Evolutionary conservation across 2,797 vertebrate species (phyloP).

Genomic region (Melanogrammus aeglefinus): DNA sequence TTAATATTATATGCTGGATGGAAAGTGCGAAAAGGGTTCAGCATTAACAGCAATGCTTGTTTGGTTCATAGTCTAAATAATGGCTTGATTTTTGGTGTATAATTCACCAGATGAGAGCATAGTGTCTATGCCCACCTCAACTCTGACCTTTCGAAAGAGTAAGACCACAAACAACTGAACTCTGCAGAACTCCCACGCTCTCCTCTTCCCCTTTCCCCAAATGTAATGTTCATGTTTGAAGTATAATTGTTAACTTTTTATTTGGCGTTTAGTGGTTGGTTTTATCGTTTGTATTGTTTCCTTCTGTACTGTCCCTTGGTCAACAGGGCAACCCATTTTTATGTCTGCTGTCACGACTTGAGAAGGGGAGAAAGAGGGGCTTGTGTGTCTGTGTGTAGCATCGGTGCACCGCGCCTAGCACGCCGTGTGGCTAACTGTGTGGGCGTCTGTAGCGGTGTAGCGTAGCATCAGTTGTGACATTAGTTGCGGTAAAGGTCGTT

Average conservation of each 20-base stretch:
- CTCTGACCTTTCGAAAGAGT: background rate
- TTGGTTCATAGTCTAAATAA: too few species aligned
- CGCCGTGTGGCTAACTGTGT: too few species aligned
- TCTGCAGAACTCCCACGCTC: slow-evolving; percentile 57
- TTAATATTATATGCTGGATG: too few species aligned
- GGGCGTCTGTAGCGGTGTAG: too few species aligned
- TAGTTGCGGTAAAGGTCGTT: too few species aligned
- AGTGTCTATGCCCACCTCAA: background rate
- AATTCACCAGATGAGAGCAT: background rate
- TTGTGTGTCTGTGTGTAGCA: slow-evolving; percentile 16
- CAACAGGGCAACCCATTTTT: slow-evolving; percentile 85
- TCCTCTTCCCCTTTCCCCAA: slow-evolving; percentile 12
- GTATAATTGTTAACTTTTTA: background rate
- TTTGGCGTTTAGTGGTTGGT: slow-evolving; percentile 13
- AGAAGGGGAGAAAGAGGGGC: slow-evolving; percentile 26
- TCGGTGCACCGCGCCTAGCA: background rate
- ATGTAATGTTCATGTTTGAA: too few species aligned
- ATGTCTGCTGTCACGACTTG: slow-evolving; percentile 80
- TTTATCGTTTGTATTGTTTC: slow-evolving; percentile 23
- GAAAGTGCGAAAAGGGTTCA: too few species aligned
- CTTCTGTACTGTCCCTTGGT: slow-evolving; percentile 69
- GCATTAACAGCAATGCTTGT: too few species aligned
- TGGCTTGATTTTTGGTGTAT: too few species aligned
- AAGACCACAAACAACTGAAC: slow-evolving; percentile 66
- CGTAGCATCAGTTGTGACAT: too few species aligned